These are phyloP conservation scores for Macrophya annulata DNA, from an alignment of 2,888 invertebrate genomes.

Conservation along the genomic window DNA sequence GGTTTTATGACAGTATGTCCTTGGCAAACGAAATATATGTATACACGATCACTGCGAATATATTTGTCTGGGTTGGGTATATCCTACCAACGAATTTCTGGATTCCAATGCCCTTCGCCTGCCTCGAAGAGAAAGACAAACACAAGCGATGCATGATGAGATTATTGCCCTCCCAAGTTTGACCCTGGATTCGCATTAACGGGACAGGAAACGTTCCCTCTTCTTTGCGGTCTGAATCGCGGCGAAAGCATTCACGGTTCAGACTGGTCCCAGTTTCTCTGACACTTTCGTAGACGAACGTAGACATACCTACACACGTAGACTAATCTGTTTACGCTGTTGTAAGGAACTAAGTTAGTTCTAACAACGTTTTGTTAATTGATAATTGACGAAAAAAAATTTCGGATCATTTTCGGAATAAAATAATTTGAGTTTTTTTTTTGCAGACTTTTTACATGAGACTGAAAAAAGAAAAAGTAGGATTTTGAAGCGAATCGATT, in stretches of 20 bases:
- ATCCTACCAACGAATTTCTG: background rate
- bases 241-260: slow-evolving; percentile 28
- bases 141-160: background rate
- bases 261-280: background rate
- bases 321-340: background rate
- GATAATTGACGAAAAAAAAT: background rate
- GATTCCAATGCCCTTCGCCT: background rate
- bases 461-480: background rate
- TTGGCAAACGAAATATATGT: slow-evolving; percentile 8
- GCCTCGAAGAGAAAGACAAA: background rate
- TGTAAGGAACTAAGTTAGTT: no score
- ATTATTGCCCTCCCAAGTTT: slow-evolving; percentile 10
- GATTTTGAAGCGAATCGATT: background rate
- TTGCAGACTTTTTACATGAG: background rate
- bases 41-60: background rate
- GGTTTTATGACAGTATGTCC: background rate
- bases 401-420: background rate
- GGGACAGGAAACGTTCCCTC: slow-evolving; percentile 18
- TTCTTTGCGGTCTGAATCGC: background rate
- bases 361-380: no score
- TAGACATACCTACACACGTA: background rate
- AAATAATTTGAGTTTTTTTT: background rate
- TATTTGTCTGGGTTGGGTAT: background rate
- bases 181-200: slow-evolving; percentile 18
- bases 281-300: background rate